Conservation (phyloP, 23 tunicate genomes). For the Ascidia mentula region DNA sequence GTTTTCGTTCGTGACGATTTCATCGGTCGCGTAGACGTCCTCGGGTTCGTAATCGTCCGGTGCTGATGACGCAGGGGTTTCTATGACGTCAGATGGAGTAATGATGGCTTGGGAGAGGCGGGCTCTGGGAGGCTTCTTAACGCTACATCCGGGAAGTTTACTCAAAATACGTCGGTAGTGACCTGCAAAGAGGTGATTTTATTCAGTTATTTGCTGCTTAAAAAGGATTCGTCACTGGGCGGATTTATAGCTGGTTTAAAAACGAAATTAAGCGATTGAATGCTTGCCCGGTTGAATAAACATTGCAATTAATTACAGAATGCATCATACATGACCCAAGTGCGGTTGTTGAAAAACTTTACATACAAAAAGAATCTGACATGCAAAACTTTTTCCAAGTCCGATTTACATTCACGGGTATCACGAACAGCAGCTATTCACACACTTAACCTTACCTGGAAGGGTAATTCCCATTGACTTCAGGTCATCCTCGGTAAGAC, state of each 20-base stretch:
- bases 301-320: too few species aligned
- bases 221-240: too few species aligned
- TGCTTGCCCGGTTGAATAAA: too few species aligned
- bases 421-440: neutral
- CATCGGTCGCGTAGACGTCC: neutral
- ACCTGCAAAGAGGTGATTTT: too few species aligned
- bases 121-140: constrained; percentile 31
- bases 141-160: constrained; percentile 59
- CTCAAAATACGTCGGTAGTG: constrained; percentile 68
- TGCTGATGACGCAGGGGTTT: neutral
- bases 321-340: too few species aligned
- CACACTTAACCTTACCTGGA: constrained; percentile 34
- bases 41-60: constrained; percentile 14
- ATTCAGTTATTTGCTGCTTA: too few species aligned
- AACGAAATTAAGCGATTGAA: too few species aligned
- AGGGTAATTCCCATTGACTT: constrained; percentile 60
- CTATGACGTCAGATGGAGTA: neutral
- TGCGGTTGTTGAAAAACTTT: too few species aligned
- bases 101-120: neutral
- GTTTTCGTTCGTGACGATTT: neutral
- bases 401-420: too few species aligned
- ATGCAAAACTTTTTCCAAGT: too few species aligned
- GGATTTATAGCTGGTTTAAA: too few species aligned
- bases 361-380: too few species aligned
- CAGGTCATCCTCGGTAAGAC: constrained; percentile 46